Evolutionary conservation across 2,797 vertebrate species (phyloP).

Genomic region (Thalassophryne amazonica): DNA sequence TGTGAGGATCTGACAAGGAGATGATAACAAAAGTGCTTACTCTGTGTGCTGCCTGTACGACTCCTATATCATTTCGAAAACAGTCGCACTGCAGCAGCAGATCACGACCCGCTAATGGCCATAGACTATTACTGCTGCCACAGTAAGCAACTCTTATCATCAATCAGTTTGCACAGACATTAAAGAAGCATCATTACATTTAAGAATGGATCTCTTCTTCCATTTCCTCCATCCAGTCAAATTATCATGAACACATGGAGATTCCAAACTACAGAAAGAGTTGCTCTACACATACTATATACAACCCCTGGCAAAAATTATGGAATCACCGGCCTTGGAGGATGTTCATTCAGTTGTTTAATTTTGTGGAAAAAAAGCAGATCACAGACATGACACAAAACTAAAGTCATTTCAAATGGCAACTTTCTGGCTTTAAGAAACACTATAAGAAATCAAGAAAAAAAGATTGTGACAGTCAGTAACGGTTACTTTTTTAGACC

Average conservation of each 20-base stretch:
- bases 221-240: slow-evolving; percentile 20
- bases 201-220: slow-evolving; percentile 33
- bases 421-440: too few species aligned
- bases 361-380: too few species aligned
- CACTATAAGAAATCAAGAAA: too few species aligned
- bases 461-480: too few species aligned
- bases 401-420: too few species aligned
- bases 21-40: slow-evolving; percentile 72
- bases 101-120: slow-evolving; percentile 61
- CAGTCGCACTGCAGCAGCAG: slow-evolving; percentile 47
- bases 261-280: slow-evolving; percentile 23
- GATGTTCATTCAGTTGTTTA: too few species aligned
- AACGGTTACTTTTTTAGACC: too few species aligned
- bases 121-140: slow-evolving; percentile 58
- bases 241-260: slow-evolving; percentile 18
- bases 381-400: too few species aligned
- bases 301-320: too few species aligned
- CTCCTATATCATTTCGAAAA: slow-evolving; percentile 68
- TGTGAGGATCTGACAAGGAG: slow-evolving; percentile 66
- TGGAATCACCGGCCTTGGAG: too few species aligned
- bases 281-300: background rate
- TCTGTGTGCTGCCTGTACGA: slow-evolving; percentile 45
- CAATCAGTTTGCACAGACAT: slow-evolving; percentile 52
- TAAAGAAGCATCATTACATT: slow-evolving; percentile 46
- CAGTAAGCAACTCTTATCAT: slow-evolving; percentile 49